phyloP scores from a whole-genome alignment of 2,888 invertebrate species.

The Cartodere bifasciata region DNA sequence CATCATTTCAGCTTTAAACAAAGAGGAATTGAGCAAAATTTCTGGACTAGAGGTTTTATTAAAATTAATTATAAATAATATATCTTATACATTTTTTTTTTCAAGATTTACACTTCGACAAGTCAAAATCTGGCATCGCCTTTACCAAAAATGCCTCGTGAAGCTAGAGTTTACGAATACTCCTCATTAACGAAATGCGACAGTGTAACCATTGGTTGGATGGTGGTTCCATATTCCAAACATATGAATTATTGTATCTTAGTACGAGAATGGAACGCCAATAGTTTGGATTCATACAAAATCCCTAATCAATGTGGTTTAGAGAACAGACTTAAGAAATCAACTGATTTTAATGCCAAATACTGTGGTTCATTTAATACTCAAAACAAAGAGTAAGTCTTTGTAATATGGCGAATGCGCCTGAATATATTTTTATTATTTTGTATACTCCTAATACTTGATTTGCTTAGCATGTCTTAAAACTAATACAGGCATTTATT shows the following conservation, averaged over 20 bases:
- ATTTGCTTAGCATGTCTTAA: no score
- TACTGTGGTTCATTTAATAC: no score
- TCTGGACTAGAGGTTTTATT: slow-evolving; percentile 39
- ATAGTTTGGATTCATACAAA: slow-evolving; percentile 24
- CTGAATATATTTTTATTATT: no score
- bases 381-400: no score
- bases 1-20: slow-evolving; percentile 37
- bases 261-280: slow-evolving; percentile 28
- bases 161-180: slow-evolving; percentile 40
- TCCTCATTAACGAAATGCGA: slow-evolving; percentile 37
- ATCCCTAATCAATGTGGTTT: slow-evolving; percentile 37
- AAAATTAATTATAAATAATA: slow-evolving; percentile 1
- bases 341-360: slow-evolving; percentile 28
- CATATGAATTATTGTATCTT: slow-evolving; percentile 31
- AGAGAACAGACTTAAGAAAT: slow-evolving; percentile 32
- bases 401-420: no score
- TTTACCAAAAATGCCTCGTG: slow-evolving; percentile 42
- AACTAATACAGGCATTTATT: no score
- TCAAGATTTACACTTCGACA: slow-evolving; percentile 39
- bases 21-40: slow-evolving; percentile 38
- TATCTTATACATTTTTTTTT: slow-evolving; percentile 3
- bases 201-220: slow-evolving; percentile 45
- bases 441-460: no score
- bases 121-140: slow-evolving; percentile 31
- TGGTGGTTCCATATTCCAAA: slow-evolving; percentile 38